Evolutionary conservation across 1,140 invertebrate species (phyloP).

Genomic region (Zaprionus ghesquierei): DNA sequence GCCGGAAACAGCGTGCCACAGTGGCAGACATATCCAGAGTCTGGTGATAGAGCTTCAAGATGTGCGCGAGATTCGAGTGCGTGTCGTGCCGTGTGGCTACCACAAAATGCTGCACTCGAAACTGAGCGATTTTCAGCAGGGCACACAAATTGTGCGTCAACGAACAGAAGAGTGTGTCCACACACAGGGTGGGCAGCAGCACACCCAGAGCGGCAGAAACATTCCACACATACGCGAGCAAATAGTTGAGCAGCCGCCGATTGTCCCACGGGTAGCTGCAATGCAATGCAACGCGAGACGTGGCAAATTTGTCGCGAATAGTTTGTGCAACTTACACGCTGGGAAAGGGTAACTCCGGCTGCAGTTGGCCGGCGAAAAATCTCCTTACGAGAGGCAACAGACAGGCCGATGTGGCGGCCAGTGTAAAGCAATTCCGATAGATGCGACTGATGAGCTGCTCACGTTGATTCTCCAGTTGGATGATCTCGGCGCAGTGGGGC

Average conservation of each 20-base stretch:
- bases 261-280: constrained; percentile 56
- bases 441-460: constrained; percentile 44
- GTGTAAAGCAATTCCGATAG: constrained; percentile 26
- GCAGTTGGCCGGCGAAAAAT: background rate
- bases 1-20: constrained; percentile 39
- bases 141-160: constrained; percentile 49
- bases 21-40: constrained; percentile 7
- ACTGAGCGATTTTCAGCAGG: constrained; percentile 32
- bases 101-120: constrained; percentile 31
- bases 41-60: constrained; percentile 18
- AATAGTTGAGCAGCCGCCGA: constrained; percentile 19
- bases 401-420: constrained; percentile 24
- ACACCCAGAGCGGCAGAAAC: constrained; percentile 37
- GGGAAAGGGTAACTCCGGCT: constrained; percentile 44
- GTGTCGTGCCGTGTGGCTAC: background rate
- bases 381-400: constrained; percentile 25
- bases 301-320: background rate
- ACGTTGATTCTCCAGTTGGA: constrained; percentile 2
- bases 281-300: background rate
- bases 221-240: constrained; percentile 55
- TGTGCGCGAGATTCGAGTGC: constrained; percentile 14
- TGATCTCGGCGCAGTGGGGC: background rate
- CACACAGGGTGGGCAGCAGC: constrained; percentile 37
- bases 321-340: constrained; percentile 37
- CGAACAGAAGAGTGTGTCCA: constrained; percentile 48